Conservation (phyloP, 64 coral and sea anemone species). For the Pachyseris speciosa region DNA sequence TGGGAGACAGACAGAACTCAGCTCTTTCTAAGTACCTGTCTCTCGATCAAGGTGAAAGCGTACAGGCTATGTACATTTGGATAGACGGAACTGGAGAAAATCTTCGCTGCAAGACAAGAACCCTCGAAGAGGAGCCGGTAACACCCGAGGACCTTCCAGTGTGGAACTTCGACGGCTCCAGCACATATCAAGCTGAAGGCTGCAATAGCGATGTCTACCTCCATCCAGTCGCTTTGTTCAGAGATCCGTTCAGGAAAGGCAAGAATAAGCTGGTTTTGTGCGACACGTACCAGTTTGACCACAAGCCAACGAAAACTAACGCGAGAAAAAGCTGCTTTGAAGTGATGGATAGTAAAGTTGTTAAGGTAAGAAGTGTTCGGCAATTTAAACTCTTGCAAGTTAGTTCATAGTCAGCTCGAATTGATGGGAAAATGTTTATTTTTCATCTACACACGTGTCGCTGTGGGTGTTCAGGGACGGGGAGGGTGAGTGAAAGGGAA, state of each 20-base stretch:
- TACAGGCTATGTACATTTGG: constrained; percentile 97
- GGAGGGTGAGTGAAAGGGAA: too few species aligned
- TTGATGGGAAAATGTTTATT: too few species aligned
- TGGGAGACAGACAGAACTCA: constrained; percentile 63
- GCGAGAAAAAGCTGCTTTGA: constrained; percentile 73
- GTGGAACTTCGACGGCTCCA: constrained; percentile 99
- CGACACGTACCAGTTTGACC: constrained; percentile 90
- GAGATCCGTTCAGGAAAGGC: constrained; percentile 91
- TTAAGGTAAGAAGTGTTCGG: constrained; percentile 82
- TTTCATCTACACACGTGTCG: too few species aligned
- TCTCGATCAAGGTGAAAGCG: constrained; percentile 74
- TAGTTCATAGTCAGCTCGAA: too few species aligned
- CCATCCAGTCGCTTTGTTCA: constrained; percentile 86
- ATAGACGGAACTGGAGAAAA: constrained; percentile 89
- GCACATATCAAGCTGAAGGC: constrained; percentile 87
- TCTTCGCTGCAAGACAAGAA: constrained; percentile 92
- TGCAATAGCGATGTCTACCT: constrained; percentile 96
- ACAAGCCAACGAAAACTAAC: constrained; percentile 90
- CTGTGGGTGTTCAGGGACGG: too few species aligned
- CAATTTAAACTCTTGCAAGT: too few species aligned
- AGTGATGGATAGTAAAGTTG: constrained; percentile 65
- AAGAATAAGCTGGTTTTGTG: constrained; percentile 92
- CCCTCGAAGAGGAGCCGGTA: constrained; percentile 56
- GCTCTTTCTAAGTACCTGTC: constrained; percentile 73
- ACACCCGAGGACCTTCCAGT: constrained; percentile 62